phyloP scores from a whole-genome alignment of 2,113 vertebrate genomes.

The Dicerorhinus sumatrensis region DNA sequence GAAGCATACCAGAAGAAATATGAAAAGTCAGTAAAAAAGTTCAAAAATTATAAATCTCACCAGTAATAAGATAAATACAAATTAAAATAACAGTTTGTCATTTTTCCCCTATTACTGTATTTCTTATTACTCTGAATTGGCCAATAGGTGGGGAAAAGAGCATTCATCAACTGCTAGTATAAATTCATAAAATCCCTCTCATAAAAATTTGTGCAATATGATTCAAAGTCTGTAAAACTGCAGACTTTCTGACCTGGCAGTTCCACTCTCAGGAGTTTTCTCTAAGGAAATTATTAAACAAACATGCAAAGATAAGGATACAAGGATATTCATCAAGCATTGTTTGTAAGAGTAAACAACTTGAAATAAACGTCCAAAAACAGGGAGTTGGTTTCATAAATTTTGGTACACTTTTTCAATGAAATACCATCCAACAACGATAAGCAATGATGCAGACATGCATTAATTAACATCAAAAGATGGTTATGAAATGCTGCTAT shows the following conservation, averaged over 20 bases:
- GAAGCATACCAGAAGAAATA: background rate
- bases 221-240: constrained; percentile 24
- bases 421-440: background rate
- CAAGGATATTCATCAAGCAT: background rate
- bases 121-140: background rate
- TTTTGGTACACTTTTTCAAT: background rate
- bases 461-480: background rate
- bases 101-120: background rate
- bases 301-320: background rate
- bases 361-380: background rate
- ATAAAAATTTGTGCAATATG: background rate
- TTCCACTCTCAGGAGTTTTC: background rate
- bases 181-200: background rate
- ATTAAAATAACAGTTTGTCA: background rate
- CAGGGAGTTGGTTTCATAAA: background rate
- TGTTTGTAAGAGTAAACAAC: background rate
- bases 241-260: background rate
- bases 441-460: background rate
- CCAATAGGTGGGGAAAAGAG: background rate
- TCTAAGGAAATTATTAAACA: constrained; percentile 21
- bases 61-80: constrained; percentile 1
- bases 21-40: background rate
- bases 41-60: constrained; percentile 5
- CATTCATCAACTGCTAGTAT: background rate
- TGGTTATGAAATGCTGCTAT: background rate